Evolutionary conservation across 2,888 invertebrate genomes (phyloP).

Genomic region (Acrobasis consociella): DNA sequence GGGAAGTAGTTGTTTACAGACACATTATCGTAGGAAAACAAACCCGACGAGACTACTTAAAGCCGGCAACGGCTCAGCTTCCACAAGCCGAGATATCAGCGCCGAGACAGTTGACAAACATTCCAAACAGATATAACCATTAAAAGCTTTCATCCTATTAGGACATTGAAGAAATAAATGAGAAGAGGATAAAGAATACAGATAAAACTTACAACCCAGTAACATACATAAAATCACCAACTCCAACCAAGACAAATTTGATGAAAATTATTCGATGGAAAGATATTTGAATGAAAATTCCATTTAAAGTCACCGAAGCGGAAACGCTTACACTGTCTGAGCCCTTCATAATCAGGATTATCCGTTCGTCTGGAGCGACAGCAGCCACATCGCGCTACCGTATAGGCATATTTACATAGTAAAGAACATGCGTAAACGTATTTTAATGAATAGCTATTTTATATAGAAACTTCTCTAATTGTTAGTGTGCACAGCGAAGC

Average conservation of each 20-base stretch:
- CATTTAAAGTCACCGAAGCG: slow-evolving; percentile 19
- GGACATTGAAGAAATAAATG: slow-evolving; percentile 2
- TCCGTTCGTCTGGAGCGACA: slow-evolving; percentile 19
- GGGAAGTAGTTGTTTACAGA: slow-evolving; percentile 63
- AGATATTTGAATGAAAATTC: slow-evolving; percentile 8
- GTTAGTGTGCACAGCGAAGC: slow-evolving; percentile 61
- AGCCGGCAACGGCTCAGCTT: slow-evolving; percentile 35
- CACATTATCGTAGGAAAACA: slow-evolving; percentile 69
- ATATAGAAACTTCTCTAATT: slow-evolving; percentile 61
- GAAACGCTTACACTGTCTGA: slow-evolving; percentile 27
- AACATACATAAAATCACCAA: slow-evolving; percentile 2
- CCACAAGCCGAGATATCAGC: slow-evolving; percentile 29
- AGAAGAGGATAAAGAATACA: not conserved
- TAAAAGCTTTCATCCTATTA: slow-evolving; percentile 52
- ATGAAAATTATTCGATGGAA: slow-evolving; percentile 9
- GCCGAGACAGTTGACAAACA: slow-evolving; percentile 62
- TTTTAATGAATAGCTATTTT: slow-evolving; percentile 52
- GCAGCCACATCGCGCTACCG: slow-evolving; percentile 13
- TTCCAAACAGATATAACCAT: slow-evolving; percentile 41
- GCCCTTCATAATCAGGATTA: slow-evolving; percentile 29
- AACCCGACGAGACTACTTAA: slow-evolving; percentile 61
- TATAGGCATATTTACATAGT: not conserved
- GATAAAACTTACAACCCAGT: not conserved
- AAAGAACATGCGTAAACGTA: slow-evolving; percentile 24
- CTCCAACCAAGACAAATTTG: not conserved